Evolutionary conservation across 2,113 vertebrate species (phyloP), one percentile per base, ranked within the genome.

Genomic region (Anhinga anhinga): DNA sequence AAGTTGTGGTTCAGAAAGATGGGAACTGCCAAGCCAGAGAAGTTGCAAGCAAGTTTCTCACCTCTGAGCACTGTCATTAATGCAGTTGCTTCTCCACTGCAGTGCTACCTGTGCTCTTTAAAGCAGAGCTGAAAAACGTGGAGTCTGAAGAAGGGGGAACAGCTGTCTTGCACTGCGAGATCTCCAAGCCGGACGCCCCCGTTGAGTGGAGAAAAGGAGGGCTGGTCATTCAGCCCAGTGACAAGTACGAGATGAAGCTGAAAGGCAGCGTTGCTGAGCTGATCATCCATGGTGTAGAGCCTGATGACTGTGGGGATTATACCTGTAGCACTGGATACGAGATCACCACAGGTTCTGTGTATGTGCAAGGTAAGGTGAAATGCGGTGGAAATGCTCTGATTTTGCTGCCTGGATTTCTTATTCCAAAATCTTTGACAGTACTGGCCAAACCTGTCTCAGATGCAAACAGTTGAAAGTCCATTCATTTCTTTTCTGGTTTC

Each of bases 171-270:
- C 85, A 19, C 88, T 99, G 99, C 71, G 98, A 99, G 95, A 90
- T 99, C 85, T 99, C 99, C 88, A 98, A 98, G 85, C 97, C 98
- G 0, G 89, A 96, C 0, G 88, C 97, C 56, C 96, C 83, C 0
- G 98, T 99, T 30, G 99, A 99, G 97, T 99, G 99, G 99, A 98
- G 98, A 65, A 99, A 99, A 97, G 98, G 98, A 83, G 98, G 98
- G 55, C 61, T 98, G 65, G 96, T 99, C 85, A 97, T 99, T 76
- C 96, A 98, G 88, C 93, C 98, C n/a, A 94, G 98, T 77, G 98
- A 94, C 92, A 99, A 99, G 96, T 98, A 98, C 55, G 98, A 98
- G 95, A 97, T 99, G 97, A 98, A 96, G 82, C 98, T 98, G 97
- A 98, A 97, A 55, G 98, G 98, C 86, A 96, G 96, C 62, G 3